Base-by-base conservation (phyloP, 2,797 vertebrate genomes). In the Lemur catta region DNA sequence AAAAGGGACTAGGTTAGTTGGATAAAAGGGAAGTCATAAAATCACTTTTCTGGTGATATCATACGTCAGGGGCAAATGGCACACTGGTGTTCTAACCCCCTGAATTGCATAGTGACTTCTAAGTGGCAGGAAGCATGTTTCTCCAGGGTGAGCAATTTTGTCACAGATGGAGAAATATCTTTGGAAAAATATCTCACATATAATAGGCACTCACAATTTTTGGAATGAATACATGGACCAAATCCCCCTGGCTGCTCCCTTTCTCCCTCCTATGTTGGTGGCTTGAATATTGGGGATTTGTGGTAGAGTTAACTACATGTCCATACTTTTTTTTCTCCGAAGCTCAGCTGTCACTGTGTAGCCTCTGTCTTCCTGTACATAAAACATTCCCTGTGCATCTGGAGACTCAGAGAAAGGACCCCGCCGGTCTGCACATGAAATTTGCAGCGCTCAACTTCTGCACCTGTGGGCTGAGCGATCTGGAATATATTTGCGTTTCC, bases 401-500 rank as follows among this genome's bases (percentile, higher is more conserved):
- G 96, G 97, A 98, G 97, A 97, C 91, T 95, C 55, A 81, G 95
- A 96, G 95, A 94, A 97, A 89, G 48, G 63, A 46, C 50, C 55
- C 74, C 18, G 12, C 78, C 92, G 84, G 92, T 79, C 93, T 97
- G 90, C 84, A 94, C 91, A 81, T 91, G 94, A 87, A 93, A 95
- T 97, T 89, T 93, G 89, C 71, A 95, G 84, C 26, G 10, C 88
- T 91, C 84, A 57, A 38, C 93, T 61, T 94, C 96, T 94, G 96
- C 97, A 98, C 98, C 98, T 98, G 97, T 94, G 94, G 87, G 93
- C 4, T 97, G 88, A 97, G 88, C 0, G 4, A 89, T 82, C 97
- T 97, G 14, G 17, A 96, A 98, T 0, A 0, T 81, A 89, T 97
- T 98, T 98, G 92, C 13, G 52, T 98, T 97, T 94, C 93, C 93